Evolutionary conservation across 1,140 invertebrate species (phyloP).

Genomic region (Aricia agestis): DNA sequence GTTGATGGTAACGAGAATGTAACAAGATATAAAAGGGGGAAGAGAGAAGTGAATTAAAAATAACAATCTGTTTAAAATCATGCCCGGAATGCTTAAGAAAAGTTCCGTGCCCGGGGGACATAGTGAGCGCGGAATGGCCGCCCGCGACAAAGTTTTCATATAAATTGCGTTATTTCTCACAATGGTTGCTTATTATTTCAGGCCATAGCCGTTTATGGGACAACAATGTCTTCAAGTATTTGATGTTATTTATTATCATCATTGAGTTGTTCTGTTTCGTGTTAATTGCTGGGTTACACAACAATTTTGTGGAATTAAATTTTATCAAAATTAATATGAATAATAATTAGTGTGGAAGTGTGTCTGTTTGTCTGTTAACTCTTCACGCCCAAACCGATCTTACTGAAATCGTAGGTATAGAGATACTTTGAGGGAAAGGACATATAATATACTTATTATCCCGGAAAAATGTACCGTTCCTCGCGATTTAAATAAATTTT

Average conservation of each 20-base stretch:
- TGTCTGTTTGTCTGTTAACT: no score
- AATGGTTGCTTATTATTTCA: constrained; percentile 11
- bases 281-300: neutral
- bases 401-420: no score
- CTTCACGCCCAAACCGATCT: no score
- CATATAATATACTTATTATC: no score
- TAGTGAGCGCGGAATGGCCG: constrained; percentile 4
- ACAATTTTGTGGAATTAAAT: no score
- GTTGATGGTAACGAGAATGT: neutral
- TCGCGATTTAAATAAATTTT: no score
- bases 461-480: no score
- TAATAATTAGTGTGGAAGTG: no score
- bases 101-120: constrained; percentile 3
- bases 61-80: constrained; percentile 6
- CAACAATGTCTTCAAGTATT: constrained; percentile 15
- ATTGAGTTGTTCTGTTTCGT: neutral
- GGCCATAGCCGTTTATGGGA: neutral
- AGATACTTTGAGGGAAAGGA: no score
- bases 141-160: constrained; percentile 10
- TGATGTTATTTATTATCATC: constrained; percentile 1
- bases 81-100: neutral
- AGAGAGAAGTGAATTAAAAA: constrained; percentile 1
- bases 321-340: no score
- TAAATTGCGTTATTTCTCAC: constrained; percentile 13
- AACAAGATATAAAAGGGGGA: neutral